These are phyloP conservation scores for Napeogenes inachia DNA, from an alignment of 2,888 invertebrate species.

Conservation along the genomic window DNA sequence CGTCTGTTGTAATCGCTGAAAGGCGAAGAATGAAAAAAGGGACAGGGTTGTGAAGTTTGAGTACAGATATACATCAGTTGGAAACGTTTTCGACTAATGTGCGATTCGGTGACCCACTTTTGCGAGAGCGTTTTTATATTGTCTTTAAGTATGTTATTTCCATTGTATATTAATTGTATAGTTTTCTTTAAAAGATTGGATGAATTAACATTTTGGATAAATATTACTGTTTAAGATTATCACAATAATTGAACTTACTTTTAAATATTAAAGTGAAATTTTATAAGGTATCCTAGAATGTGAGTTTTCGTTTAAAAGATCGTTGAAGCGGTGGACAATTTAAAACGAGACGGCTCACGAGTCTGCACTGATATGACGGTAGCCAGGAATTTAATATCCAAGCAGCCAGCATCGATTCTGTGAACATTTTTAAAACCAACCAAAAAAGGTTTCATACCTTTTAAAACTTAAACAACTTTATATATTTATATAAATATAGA, in stretches of 20 bases:
- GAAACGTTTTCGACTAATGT: constrained; percentile 31
- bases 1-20: constrained; percentile 36
- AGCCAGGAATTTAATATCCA: constrained; percentile 43
- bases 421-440: constrained; percentile 16
- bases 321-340: constrained; percentile 25
- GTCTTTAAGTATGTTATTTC: constrained; percentile 11
- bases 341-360: constrained; percentile 26
- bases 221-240: constrained; percentile 4
- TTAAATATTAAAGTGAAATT: constrained; percentile 17
- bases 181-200: background rate
- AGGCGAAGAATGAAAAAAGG: constrained; percentile 47
- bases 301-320: constrained; percentile 17
- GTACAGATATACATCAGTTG: constrained; percentile 37
- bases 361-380: constrained; percentile 37
- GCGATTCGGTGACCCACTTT: constrained; percentile 26
- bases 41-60: constrained; percentile 36
- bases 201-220: background rate
- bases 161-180: background rate
- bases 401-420: constrained; percentile 34
- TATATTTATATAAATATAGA: no score
- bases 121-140: constrained; percentile 12
- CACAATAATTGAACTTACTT: constrained; percentile 10
- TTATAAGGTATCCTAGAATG: constrained; percentile 19
- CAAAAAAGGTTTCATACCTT: background rate
- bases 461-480: background rate